These are phyloP conservation scores for Dasypus novemcinctus DNA, from an alignment of 2,113 vertebrate genomes.

Conservation along the genomic window DNA sequence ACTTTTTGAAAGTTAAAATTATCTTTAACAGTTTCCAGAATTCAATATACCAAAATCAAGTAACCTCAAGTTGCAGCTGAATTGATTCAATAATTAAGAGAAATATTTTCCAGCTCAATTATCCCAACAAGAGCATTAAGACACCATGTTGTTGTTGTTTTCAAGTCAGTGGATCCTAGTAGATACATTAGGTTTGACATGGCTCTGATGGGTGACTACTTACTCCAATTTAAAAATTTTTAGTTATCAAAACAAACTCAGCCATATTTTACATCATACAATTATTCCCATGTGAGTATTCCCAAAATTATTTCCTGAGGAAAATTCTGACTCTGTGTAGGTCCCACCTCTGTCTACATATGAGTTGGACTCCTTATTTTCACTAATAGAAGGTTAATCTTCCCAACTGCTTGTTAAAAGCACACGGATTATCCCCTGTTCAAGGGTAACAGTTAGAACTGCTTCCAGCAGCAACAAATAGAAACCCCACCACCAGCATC, in stretches of 20 bases:
- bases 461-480: not conserved
- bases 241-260: not conserved
- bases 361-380: not conserved
- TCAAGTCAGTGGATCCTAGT: not conserved
- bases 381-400: not conserved
- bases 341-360: not conserved
- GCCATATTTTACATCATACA: not conserved
- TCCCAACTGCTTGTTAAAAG: not conserved
- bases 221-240: slow-evolving; percentile 3
- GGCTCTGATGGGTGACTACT: not conserved
- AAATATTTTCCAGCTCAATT: not conserved
- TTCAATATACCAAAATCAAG: not conserved
- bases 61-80: not conserved
- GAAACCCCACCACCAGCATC: not conserved
- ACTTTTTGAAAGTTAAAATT: slow-evolving; percentile 7
- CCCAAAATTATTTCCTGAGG: not conserved
- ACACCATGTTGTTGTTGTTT: not conserved
- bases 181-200: not conserved
- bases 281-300: not conserved
- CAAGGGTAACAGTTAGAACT: not conserved
- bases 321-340: not conserved
- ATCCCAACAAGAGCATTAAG: not conserved
- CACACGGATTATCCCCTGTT: not conserved
- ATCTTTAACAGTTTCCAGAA: not conserved
- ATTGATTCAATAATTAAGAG: not conserved